Base-by-base conservation (phyloP, 1,140 invertebrate species). In the Lucilia sericata region DNA sequence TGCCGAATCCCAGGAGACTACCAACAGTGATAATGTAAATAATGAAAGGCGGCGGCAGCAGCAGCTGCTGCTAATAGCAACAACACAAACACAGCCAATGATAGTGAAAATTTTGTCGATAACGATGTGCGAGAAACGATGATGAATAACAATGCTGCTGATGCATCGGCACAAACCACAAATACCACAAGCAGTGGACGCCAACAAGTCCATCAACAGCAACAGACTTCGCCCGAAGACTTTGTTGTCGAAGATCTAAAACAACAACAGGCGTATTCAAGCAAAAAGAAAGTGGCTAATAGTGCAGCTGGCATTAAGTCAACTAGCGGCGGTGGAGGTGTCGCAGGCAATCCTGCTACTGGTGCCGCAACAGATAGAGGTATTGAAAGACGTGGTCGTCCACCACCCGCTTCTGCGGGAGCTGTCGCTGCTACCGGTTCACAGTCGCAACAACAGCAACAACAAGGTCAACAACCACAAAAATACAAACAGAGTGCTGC, bases 1-100 rank as follows among this genome's bases (percentile, higher is more conserved):
- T 36, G 83, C 78, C 14, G 84, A 86, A 75, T 84, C 78, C 30
- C 85, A 86, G 51, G 84, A 86, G 74, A 86, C 76, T 80, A 80
- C 85, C 83, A 91, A 88, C 86, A 90, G 89, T 91, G 89, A 91
- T 91, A 91, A 88, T 91, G 88, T 91, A 91, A 91, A 91, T 91
- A 91, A 87, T 84, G 89, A 83, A 86, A 87, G 49, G 74, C 65
- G 36, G 81, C 83, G 21, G 51, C 82, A 36, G 76, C 83, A 83
- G 76, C 75, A 47, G 75, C 76, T 9, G 42, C 42, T 42, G 75
- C 75, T 34, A 78, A 78, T 19, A 80, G 21, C 47, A 80, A 19
- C 42, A 86, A 60, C 84, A 74, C 83, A 86, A 81, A 86, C 87
- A 30, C 85, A 88, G 84, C 86, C 87, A 84, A 84, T 88, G 36